phyloP scores from a whole-genome alignment of 2,797 vertebrate species.

The Loris lydekkerianus region DNA sequence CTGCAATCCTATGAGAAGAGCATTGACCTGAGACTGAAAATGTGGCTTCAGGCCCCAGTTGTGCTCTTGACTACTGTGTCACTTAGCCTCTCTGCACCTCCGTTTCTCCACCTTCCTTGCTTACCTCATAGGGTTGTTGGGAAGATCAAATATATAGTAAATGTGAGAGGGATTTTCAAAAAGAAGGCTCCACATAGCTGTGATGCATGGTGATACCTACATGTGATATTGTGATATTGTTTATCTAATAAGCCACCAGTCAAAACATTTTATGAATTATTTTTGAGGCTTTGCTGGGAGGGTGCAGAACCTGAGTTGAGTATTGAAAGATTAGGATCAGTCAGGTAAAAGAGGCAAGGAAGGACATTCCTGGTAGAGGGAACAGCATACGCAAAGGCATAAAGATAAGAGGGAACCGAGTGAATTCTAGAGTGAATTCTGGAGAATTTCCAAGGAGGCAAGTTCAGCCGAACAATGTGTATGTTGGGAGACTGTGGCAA shows the following conservation, averaged over 20 bases:
- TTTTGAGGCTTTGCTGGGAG: not conserved
- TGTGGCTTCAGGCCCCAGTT: not conserved
- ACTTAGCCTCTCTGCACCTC: not conserved
- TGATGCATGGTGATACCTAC: not conserved
- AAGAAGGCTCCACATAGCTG: not conserved
- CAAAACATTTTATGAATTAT: not conserved
- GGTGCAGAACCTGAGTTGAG: not conserved
- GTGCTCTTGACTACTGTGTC: not conserved
- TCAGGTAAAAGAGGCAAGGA: not conserved
- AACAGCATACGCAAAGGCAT: not conserved
- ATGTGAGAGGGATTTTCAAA: not conserved
- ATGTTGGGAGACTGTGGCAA: not conserved
- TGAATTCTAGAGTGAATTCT: not conserved
- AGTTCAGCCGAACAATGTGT: not conserved
- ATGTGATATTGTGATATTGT: not conserved
- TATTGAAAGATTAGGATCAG: not conserved
- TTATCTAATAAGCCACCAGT: fast-evolving
- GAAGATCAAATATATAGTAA: not conserved
- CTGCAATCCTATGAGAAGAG: not conserved
- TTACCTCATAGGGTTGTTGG: not conserved
- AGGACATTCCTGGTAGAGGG: not conserved
- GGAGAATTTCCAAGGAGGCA: not conserved
- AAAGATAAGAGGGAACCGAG: not conserved
- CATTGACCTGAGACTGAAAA: not conserved
- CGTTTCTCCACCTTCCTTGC: not conserved